These are phyloP conservation scores for Macrochelys suwanniensis DNA, from an alignment of 2,797 vertebrate genomes.

Conservation along the genomic window DNA sequence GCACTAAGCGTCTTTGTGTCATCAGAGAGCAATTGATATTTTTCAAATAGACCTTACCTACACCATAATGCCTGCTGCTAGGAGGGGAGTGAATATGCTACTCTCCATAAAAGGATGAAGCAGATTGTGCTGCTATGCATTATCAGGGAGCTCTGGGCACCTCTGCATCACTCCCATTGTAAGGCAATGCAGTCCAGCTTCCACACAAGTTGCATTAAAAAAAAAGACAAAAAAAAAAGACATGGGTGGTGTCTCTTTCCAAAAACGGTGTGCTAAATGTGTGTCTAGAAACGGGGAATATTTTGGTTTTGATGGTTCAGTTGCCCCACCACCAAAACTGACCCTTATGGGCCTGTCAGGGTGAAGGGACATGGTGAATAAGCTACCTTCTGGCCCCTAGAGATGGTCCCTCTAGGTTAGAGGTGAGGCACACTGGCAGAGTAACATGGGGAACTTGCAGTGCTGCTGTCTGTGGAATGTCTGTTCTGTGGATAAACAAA, in stretches of 20 bases:
- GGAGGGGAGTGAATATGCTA: neutral
- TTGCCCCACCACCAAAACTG: neutral
- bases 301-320: neutral
- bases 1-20: neutral
- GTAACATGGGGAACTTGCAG: neutral
- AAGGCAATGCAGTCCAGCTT: neutral
- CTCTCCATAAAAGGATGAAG: neutral
- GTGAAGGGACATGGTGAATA: neutral
- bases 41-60: neutral
- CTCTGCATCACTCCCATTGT: neutral
- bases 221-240: neutral
- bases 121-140: neutral
- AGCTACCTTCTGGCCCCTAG: neutral
- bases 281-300: neutral
- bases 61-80: no score
- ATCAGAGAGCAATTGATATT: neutral
- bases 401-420: neutral
- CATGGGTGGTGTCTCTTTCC: neutral
- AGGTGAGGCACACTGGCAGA: neutral
- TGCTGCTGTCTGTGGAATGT: neutral
- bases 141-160: neutral
- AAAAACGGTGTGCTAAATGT: neutral
- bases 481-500: neutral
- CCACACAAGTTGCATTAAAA: neutral
- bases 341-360: neutral